These are phyloP conservation scores for Poicephalus gulielmi DNA, from an alignment of 2,113 vertebrate species.

Conservation along the genomic window DNA sequence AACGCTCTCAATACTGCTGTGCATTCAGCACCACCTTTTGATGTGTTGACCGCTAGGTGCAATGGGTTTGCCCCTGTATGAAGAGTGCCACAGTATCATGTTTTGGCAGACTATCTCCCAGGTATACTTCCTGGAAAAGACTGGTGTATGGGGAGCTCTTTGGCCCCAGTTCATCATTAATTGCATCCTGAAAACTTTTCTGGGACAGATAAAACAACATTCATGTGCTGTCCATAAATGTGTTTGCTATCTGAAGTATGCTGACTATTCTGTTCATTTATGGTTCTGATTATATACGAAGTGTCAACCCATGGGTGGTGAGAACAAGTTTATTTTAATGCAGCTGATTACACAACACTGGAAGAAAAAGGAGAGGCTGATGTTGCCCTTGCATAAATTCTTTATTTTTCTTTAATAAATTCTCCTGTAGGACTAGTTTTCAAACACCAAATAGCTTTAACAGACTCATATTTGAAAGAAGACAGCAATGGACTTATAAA, in stretches of 20 bases:
- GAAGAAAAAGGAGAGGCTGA: background rate
- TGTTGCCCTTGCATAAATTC: background rate
- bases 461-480: background rate
- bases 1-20: background rate
- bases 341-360: background rate
- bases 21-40: background rate
- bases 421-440: background rate
- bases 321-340: conserved; percentile 39
- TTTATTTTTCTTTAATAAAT: background rate
- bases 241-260: conserved; percentile 16
- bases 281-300: background rate
- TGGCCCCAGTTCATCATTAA: background rate
- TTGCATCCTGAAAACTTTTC: background rate
- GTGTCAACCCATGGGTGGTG: background rate
- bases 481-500: background rate
- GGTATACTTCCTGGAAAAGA: background rate
- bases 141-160: background rate
- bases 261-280: background rate
- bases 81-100: too few relatives aligned
- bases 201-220: background rate
- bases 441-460: background rate
- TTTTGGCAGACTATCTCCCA: background rate
- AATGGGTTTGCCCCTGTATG: background rate
- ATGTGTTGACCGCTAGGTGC: background rate
- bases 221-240: background rate